A percentile compares a stretch with the other conserved stretches of the same genome.
Evolutionary conservation across 2,113 vertebrate species (phyloP).

Genomic region (Onychostoma macrolepis): DNA sequence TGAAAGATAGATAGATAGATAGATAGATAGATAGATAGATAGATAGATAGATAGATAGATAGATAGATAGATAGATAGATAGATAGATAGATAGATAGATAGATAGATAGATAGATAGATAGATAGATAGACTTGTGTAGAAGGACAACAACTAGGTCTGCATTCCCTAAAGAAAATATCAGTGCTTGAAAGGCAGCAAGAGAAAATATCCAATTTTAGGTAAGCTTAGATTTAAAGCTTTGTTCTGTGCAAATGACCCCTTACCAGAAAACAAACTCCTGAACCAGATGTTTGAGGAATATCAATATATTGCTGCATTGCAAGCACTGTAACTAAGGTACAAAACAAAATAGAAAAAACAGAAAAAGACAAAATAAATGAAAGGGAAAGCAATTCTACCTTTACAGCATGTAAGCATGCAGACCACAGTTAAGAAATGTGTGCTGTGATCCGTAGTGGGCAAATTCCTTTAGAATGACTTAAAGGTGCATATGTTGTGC

Average conservation of each 20-base stretch:
- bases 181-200: not conserved
- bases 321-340: not conserved
- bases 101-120: no score
- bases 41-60: not conserved
- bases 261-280: not conserved
- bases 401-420: not conserved
- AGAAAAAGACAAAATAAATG: not conserved
- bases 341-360: conserved; percentile 16
- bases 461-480: conserved; percentile 63
- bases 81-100: no score
- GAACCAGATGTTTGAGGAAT: conserved; percentile 4
- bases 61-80: no score
- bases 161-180: not conserved
- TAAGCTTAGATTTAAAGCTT: not conserved
- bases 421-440: not conserved
- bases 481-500: conserved; percentile 61
- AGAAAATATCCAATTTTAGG: not conserved
- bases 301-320: not conserved
- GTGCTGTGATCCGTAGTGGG: conserved; percentile 32
- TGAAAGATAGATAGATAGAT: not conserved
- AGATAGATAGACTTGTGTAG: no score
- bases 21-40: no score
- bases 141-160: not conserved
- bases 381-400: conserved; percentile 31
- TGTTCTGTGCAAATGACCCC: not conserved